Evolutionary conservation across 2,113 vertebrate genomes (phyloP), one percentile per base, ranked within the genome.

Genomic region (Microcebus murinus): DNA sequence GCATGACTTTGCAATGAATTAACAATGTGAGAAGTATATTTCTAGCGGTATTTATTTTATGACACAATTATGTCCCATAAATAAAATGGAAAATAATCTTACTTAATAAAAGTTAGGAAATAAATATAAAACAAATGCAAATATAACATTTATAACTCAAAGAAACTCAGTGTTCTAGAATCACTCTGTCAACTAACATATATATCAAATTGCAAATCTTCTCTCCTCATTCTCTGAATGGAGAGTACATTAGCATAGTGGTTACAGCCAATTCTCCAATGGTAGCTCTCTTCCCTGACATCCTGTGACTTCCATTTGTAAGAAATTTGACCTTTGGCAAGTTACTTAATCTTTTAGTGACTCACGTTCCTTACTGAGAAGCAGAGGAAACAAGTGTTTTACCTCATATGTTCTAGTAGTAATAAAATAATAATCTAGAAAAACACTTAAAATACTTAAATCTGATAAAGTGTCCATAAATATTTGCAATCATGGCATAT

Each of bases 81-180:
- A 97, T 92, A 92, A 96, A 92, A 86, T 59, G n/a, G 48, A 95
- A 87, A 90, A 90, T 70, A 73, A 87, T 80, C 36, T 91, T 79
- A 70, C 34, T 93, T 93, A 96, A 82, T 85, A 87, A 63, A 94
- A 61, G 31, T 48, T 83, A 52, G 31, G 59, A 77, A 88, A 59
- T 79, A 79, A 80, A 80, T 76, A 92, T 73, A 93, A 90, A 87
- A 94, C 55, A 91, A 85, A 87, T 83, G 48, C 84, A 81, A 81
- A 59, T 79, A 34, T 42, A 84, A 34, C 9, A 68, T 21, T 25
- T 20, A 90, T 55, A 84, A 80, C 2, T n/a, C 5, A 87, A 71
- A 82, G 48, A 79, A 83, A 70, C 29, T 76, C 45, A 11, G 9
- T 67, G 14, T 77, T 90, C 36, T 90, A 81, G 39, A 95, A 61